Percentiles rank a stretch among this genome's conserved stretches.
phyloP scores from a whole-genome alignment of 2,797 vertebrate species.

The Crenuchus spilurus region DNA sequence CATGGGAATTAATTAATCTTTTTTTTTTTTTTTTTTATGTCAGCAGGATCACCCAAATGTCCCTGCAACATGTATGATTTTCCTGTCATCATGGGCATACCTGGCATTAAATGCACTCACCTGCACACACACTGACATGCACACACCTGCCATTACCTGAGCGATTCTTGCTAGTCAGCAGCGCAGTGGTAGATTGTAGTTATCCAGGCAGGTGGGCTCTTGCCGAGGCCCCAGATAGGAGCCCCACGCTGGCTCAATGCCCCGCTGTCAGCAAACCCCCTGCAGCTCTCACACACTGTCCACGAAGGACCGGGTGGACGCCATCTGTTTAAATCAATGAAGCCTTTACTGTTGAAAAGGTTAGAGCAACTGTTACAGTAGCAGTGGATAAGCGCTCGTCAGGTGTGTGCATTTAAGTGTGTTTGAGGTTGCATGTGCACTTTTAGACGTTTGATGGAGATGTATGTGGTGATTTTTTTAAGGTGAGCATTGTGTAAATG shows the following conservation, averaged over 20 bases:
- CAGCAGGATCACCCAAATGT: too few relatives aligned
- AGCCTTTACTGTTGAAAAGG: constrained; percentile 52
- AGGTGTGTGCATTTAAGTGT: constrained; percentile 19
- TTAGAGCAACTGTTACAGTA: constrained; percentile 40
- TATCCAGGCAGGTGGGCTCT: constrained; percentile 56
- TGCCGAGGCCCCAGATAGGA: constrained; percentile 24
- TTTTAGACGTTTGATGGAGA: constrained; percentile 12
- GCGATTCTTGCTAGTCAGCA: constrained; percentile 35
- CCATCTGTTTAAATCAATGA: constrained; percentile 58
- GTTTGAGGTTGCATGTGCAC: constrained; percentile 1
- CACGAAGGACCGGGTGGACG: constrained; percentile 41
- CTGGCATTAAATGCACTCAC: neutral
- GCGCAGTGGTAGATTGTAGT: constrained; percentile 45
- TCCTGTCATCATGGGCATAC: neutral
- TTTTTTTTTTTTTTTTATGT: too few relatives aligned
- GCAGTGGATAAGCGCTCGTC: constrained; percentile 24
- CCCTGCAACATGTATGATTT: too few relatives aligned
- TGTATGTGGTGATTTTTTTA: neutral
- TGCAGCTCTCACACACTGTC: constrained; percentile 24
- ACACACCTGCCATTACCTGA: constrained; percentile 24
- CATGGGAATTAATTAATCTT: too few relatives aligned
- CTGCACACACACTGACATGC: neutral
- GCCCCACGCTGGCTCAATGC: constrained; percentile 50
- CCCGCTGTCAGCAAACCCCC: constrained; percentile 45
- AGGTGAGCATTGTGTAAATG: constrained; percentile 2